Base-by-base conservation (phyloP, 2,888 invertebrate species). In the Ormyrus labotus region DNA sequence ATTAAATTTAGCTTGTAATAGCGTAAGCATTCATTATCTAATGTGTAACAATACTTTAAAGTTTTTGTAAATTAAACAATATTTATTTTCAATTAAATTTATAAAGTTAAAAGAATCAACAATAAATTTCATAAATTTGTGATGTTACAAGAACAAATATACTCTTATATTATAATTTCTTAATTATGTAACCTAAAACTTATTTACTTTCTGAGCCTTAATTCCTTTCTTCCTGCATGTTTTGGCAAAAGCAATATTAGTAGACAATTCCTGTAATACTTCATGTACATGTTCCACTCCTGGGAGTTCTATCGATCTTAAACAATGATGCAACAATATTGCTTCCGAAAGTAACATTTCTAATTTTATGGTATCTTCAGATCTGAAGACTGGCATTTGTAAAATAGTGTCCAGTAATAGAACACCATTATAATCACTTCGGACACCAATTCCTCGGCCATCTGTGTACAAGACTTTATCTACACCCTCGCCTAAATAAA, bases 371-470 rank as follows among this genome's bases (percentile, higher is more conserved):
- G 93, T 92, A 88, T 96, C 96, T 87, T 96, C 96, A 72, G 95
- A 93, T 86, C 95, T 94, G 71, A 93, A 92, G 82, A 97, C 93
- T 71, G 96, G 95, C 82, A 95, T 95, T 91, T 98, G 98, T 80
- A 98, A 92, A 86, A 97, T 96, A 72, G 97, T 97, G 89, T 97
- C 97, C 86, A 98, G 92, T 79, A 98, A 92, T 73, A 98, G 92
- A 75, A 97, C 96, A 82, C 98, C 97, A 92, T 97, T 97, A 91
- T 97, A 96, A 91, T 98, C 97, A 77, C 96, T 95, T 81, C 98
- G 94, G 82, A 97, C 94, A 83, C 97, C 96, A 85, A 98, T 93
- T 83, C 95, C 95, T 87, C 93, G 93, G 84, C 94, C 95, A 92
- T 97, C 96, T 92, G 96, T 96, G 87, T 97, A 95, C 85, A 97